These are phyloP conservation scores for Leptinotarsa rubiginosa DNA, from an alignment of 2,888 invertebrate species.

Conservation along the genomic window DNA sequence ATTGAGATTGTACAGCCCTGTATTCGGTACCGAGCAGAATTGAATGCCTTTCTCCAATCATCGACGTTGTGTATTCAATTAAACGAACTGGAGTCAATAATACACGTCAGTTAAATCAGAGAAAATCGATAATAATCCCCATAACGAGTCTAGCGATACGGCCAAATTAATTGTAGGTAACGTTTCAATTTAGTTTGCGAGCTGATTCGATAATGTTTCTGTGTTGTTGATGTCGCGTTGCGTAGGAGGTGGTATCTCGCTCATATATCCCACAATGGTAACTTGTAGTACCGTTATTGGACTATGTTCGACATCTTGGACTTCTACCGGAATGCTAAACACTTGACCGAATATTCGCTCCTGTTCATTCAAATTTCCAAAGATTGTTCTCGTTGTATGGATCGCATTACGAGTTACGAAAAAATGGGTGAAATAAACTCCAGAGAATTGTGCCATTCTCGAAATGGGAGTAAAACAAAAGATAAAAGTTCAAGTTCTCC, in stretches of 20 bases:
- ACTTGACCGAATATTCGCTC: slow-evolving; percentile 18
- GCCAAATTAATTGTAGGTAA: slow-evolving; percentile 34
- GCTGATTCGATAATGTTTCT: slow-evolving; percentile 31
- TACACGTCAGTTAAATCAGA: slow-evolving; percentile 22
- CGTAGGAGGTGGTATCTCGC: slow-evolving; percentile 34
- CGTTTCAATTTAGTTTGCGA: slow-evolving; percentile 34
- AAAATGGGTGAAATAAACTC: too few relatives aligned
- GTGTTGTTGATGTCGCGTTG: slow-evolving; percentile 18
- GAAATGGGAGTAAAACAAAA: too few relatives aligned
- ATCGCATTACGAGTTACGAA: too few relatives aligned
- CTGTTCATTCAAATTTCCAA: slow-evolving; percentile 10
- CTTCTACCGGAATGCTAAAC: background rate
- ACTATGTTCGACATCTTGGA: slow-evolving; percentile 26
- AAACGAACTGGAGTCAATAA: slow-evolving; percentile 14
- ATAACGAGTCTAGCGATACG: slow-evolving; percentile 29
- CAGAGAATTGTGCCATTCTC: too few relatives aligned
- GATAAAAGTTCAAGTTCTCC: too few relatives aligned
- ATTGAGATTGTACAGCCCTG: slow-evolving; percentile 14
- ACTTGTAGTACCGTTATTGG: slow-evolving; percentile 38
- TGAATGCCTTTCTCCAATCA: slow-evolving; percentile 15
- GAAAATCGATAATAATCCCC: slow-evolving; percentile 36
- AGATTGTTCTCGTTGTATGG: background rate
- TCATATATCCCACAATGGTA: slow-evolving; percentile 27
- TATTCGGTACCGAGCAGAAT: slow-evolving; percentile 5
- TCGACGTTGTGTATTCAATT: slow-evolving; percentile 14